Conservation (phyloP, 1,140 invertebrate species). For the Frieseomelitta varia region DNA sequence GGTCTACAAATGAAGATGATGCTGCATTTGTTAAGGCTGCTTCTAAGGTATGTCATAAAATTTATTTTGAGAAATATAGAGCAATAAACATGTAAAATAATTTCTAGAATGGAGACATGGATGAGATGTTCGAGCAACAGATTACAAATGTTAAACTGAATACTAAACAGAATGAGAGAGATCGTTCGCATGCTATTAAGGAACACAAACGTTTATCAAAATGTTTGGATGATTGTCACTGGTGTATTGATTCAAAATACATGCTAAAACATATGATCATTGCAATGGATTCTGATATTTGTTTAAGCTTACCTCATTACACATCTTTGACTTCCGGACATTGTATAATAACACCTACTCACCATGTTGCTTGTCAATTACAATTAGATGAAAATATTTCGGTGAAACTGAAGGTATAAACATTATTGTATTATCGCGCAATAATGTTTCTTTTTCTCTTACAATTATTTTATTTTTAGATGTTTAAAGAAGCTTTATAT, state of each 20-base stretch:
- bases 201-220: slow-evolving; percentile 87
- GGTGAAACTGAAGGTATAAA: slow-evolving; percentile 90
- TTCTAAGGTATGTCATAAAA: slow-evolving; percentile 82
- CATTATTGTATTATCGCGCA: slow-evolving; percentile 14
- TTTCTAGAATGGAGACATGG: slow-evolving; percentile 85
- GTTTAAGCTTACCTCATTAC: slow-evolving; percentile 90
- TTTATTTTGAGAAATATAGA: slow-evolving; percentile 30
- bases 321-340: slow-evolving; percentile 93
- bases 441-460: slow-evolving; percentile 4
- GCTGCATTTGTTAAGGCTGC: slow-evolving; percentile 90
- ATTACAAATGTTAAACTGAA: slow-evolving; percentile 85
- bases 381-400: slow-evolving; percentile 96
- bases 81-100: slow-evolving; percentile 17
- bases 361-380: slow-evolving; percentile 90
- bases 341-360: slow-evolving; percentile 93
- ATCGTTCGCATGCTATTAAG: slow-evolving; percentile 87
- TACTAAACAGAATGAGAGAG: slow-evolving; percentile 85
- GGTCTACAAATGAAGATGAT: slow-evolving; percentile 91
- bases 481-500: slow-evolving; percentile 88
- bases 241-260: slow-evolving; percentile 91
- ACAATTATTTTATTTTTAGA: slow-evolving; percentile 79
- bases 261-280: slow-evolving; percentile 95
- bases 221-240: slow-evolving; percentile 90
- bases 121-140: slow-evolving; percentile 93
- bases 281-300: slow-evolving; percentile 90